Base-by-base conservation (phyloP, 2,888 invertebrate genomes). In the Creontiades dilutus region DNA sequence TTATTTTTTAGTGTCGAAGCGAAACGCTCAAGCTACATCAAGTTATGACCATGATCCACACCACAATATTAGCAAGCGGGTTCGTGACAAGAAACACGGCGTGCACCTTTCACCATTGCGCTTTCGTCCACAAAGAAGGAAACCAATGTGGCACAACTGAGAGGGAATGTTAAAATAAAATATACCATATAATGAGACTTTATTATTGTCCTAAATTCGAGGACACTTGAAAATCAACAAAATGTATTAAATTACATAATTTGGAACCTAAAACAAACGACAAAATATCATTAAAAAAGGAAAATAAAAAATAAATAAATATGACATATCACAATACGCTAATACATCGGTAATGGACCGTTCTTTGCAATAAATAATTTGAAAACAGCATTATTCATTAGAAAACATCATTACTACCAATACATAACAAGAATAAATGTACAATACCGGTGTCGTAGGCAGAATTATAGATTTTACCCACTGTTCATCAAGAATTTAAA, bases 1-100 rank as follows among this genome's bases (percentile, higher is more conserved):
- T 16, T n/a, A n/a, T n/a, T n/a, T 68, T 52, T 23, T 23, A 68
- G 68, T 68, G 68, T 23, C 19, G 68, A 19, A 68, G 27, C 68
- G 23, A 68, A 68, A 68, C 19, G 57, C 23, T 68, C 23, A 68
- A 68, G 68, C 68, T 68, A 68, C 68, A 23, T 68, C 68, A 68
- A 23, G 68, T 68, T 68, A 68, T 68, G 16, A 68, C 27, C 68
- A 68, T 68, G 68, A 68, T 23, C 68, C 68, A 68, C 68, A 68
- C 68, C 68, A 68, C 68, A 23, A 68, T 23, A 16, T 14, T 16
- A 68, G 68, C 68, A 68, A 68, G 68, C 68, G 57, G 57, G 57
- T 68, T 68, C 23, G 68, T 23, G 27, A 68, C 68, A 68, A 68
- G 23, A 23, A 61, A 61, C 16, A 19, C 9, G 19, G 16, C 68